These are phyloP conservation scores for Morphnarchus princeps DNA, from an alignment of 2,113 vertebrate genomes.

Conservation along the genomic window DNA sequence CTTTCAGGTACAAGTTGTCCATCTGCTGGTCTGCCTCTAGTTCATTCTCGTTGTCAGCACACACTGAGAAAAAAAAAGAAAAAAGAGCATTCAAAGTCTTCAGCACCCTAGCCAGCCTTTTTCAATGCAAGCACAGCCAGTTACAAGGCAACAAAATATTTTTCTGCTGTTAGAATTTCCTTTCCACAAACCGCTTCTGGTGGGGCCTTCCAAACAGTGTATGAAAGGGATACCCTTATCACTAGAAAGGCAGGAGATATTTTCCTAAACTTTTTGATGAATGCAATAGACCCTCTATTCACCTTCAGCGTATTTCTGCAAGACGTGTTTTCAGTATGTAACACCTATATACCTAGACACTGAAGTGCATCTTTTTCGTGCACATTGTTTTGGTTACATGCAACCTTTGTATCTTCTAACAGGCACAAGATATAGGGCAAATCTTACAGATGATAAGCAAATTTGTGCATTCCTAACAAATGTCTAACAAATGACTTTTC, in stretches of 20 bases:
- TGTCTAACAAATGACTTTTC: background rate
- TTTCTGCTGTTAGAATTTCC: background rate
- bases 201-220: background rate
- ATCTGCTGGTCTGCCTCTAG: constrained; percentile 73
- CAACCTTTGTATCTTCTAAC: background rate
- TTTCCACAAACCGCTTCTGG: background rate
- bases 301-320: background rate
- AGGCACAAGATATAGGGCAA: background rate
- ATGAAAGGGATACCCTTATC: background rate
- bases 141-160: background rate
- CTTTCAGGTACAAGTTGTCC: constrained; percentile 82
- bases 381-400: background rate
- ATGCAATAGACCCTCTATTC: background rate
- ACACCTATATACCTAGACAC: background rate
- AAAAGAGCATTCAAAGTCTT: background rate
- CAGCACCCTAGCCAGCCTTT: background rate
- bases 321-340: fast-evolving
- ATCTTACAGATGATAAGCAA: background rate
- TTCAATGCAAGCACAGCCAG: background rate
- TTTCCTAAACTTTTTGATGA: background rate
- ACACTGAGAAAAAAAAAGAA: constrained; percentile 61
- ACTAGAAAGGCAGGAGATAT: background rate
- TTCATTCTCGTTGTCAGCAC: constrained; percentile 69
- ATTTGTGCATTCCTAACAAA: background rate
- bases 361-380: background rate